These are phyloP conservation scores for Gisinianus flammeolus DNA, from an alignment of 2,888 invertebrate species.

Conservation along the genomic window DNA sequence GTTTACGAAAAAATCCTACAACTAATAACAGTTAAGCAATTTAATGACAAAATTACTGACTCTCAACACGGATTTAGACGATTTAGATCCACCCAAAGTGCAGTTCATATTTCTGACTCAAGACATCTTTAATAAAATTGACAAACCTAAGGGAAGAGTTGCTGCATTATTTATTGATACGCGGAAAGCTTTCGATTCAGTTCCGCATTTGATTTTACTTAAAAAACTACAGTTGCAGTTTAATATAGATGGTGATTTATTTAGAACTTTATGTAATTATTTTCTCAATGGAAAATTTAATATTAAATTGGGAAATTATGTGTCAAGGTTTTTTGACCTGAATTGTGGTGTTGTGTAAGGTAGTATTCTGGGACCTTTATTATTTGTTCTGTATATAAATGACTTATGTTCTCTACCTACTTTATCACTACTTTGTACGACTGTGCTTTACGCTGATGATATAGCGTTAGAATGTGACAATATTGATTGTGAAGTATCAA, in stretches of 20 bases:
- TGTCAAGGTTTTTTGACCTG: not conserved
- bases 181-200: slow-evolving; percentile 10
- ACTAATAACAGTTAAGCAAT: not conserved
- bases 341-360: not conserved
- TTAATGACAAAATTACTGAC: not conserved
- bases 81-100: not conserved
- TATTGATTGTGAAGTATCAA: not conserved
- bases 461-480: not conserved
- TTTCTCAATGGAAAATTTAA: not conserved
- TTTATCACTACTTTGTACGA: not conserved
- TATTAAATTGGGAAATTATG: not conserved
- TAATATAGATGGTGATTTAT: not conserved
- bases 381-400: slow-evolving; percentile 9
- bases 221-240: not conserved
- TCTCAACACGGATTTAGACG: slow-evolving; percentile 1
- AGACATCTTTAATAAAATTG: not conserved
- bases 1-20: not conserved
- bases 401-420: not conserved
- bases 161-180: slow-evolving; percentile 8
- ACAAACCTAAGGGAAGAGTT: not conserved
- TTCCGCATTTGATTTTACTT: not conserved
- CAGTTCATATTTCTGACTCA: not conserved
- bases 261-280: slow-evolving; percentile 4
- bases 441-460: slow-evolving; percentile 6
- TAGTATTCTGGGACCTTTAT: not conserved